phyloP scores from a whole-genome alignment of 2,797 vertebrate genomes.

The Etheostoma nigrum region DNA sequence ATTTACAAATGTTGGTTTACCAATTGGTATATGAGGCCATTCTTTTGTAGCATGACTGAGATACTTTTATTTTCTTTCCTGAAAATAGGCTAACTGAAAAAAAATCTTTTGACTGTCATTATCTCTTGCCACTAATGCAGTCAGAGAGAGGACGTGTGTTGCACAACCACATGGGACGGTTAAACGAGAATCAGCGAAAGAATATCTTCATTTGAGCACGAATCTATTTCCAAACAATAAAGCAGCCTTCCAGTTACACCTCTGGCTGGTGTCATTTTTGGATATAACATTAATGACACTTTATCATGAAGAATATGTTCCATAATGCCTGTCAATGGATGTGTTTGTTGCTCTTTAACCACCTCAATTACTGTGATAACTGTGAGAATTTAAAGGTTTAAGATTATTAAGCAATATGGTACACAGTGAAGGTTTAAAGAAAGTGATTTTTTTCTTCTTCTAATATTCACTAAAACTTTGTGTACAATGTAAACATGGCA shows the following conservation, averaged over 20 bases:
- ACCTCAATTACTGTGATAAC: slow-evolving; percentile 10
- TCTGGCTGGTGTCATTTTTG: slow-evolving; percentile 79
- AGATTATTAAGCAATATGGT: not conserved
- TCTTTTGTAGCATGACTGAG: slow-evolving; percentile 87
- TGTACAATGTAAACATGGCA: slow-evolving; percentile 4
- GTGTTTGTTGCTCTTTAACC: not conserved
- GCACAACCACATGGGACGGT: slow-evolving; percentile 85
- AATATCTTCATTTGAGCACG: slow-evolving; percentile 90
- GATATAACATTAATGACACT: slow-evolving; percentile 27
- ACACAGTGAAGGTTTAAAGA: not conserved
- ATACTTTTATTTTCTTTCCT: slow-evolving; percentile 82
- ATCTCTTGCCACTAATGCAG: slow-evolving; percentile 86
- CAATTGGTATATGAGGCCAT: slow-evolving; percentile 77
- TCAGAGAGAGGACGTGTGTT: slow-evolving; percentile 85
- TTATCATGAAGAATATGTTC: slow-evolving; percentile 23
- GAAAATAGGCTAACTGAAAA: slow-evolving; percentile 78
- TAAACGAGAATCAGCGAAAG: slow-evolving; percentile 85
- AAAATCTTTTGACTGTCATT: slow-evolving; percentile 83
- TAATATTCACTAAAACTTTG: not conserved
- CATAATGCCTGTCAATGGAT: slow-evolving; percentile 5
- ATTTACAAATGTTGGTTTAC: slow-evolving; percentile 79
- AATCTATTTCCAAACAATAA: slow-evolving; percentile 91
- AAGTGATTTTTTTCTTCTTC: not conserved
- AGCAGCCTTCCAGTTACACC: slow-evolving; percentile 89
- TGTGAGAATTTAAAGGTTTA: not conserved